Evolutionary conservation across 2,888 invertebrate genomes (phyloP), one percentile per base, ranked within the genome.

Genomic region (Hemithea aestivaria): DNA sequence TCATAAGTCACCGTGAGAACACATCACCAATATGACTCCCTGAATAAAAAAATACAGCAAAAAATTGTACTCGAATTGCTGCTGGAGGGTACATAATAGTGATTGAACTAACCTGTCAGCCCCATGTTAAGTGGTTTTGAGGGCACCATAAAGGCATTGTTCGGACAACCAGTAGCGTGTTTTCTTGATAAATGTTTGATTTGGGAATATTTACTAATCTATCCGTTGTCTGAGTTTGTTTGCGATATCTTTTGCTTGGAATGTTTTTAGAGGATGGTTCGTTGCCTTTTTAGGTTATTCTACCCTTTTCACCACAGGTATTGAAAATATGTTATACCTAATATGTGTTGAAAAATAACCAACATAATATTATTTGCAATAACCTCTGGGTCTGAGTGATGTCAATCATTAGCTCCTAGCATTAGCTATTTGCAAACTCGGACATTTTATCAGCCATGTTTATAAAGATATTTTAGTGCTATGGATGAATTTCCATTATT

Each of bases 31-130:
- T 65, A 62, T 67, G 65, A 74, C 70, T 77, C 75, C 71, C 73
- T 64, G 69, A 66, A 63, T 72, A 77, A 77, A 66, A 72, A 59
- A 66, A 63, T 65, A 45, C 65, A 63, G 66, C 16, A 69, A 77
- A 77, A 82, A 78, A 77, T n/a, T 48, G 35, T 77, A 79, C 76
- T 75, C 72, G 68, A 74, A 81, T 81, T 74, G 75, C 68, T 69
- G 83, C 82, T 76, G 58, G 69, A 65, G 71, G 83, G 73, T 67
- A 72, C 73, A 77, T 81, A 80, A 80, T 80, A 79, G 80, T 82
- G 79, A 82, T 81, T 81, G 83, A 84, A 84, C 81, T 80, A 83
- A 85, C 85, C 87, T 87, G 87, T 87, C 87, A 87, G 80, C 68
- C 85, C 87, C 87, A 85, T 80, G 87, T 87, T 87, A 85, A 84